Base-by-base conservation (phyloP, 1,140 invertebrate genomes). In the Drosophila melanogaster region DNA sequence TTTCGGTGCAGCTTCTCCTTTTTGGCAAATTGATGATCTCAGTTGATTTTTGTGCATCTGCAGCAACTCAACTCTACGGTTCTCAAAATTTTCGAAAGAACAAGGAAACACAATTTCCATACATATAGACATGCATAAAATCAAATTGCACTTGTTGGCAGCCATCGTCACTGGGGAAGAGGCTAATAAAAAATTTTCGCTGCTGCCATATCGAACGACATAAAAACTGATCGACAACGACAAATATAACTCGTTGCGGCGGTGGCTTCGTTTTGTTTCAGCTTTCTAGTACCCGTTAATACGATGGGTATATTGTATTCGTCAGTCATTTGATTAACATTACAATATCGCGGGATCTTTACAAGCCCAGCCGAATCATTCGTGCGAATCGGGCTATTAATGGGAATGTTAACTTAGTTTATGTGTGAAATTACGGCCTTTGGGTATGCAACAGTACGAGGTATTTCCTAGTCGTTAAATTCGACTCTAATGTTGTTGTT, bases 211-310 rank as follows among this genome's bases (percentile, higher is more conserved):
- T 87, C 83, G 83, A 87, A 87, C 83, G 83, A 87, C 83, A 87
- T 87, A 87, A 87, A 89, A 87, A 87, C 84, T 87, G 84, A 87
- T 87, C 84, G 84, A 87, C 84, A 87, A 89, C 84, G 84, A 89
- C 84, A 87, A 89, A 87, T 84, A 87, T 89, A 87, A 81, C 83
- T 86, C 66, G 84, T 53, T 57, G 44, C 15, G 41, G 15, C 35
- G 38, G 49, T 50, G 35, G 17, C 70, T 44, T 38, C 44, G 40
- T 64, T 58, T 73, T 59, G 41, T 56, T 57, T 62, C 53, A 19
- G 47, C 47, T 53, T 58, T 56, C 50, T 1, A 57, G 1, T 33
- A 33, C 47, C 47, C 49, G 4, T 3, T 15, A 14, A 30, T 35
- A 3, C 11, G 30, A 3, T 2, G 15, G 49, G 30, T 14, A 19